Conservation (phyloP, 1,140 invertebrate genomes). For the Phthorimaea operculella region DNA sequence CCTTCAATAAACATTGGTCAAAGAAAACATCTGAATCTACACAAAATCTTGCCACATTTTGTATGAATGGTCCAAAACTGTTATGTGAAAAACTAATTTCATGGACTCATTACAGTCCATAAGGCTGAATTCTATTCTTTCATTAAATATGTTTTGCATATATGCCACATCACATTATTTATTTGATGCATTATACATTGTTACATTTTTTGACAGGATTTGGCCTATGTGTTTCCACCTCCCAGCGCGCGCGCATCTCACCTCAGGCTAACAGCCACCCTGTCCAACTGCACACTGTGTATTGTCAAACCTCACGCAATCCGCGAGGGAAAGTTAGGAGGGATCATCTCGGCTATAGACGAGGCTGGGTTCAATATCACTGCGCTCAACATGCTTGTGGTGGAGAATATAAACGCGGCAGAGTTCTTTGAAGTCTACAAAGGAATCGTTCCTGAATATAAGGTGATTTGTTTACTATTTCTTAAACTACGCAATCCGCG, state of each 20-base stretch:
- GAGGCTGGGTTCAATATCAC: conserved; percentile 81
- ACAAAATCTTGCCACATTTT: too few relatives aligned
- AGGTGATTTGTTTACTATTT: conserved; percentile 54
- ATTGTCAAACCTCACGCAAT: conserved; percentile 94
- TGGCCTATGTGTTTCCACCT: conserved; percentile 77
- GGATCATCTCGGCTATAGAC: conserved; percentile 80
- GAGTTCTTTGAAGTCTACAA: conserved; percentile 96
- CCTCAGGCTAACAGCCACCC: conserved; percentile 69
- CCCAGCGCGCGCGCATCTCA: conserved; percentile 51
- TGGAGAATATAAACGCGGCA: conserved; percentile 84
- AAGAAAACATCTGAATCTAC: too few relatives aligned
- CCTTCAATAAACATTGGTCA: too few relatives aligned
- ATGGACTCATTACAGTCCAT: too few relatives aligned
- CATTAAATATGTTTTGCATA: too few relatives aligned
- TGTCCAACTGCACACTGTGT: conserved; percentile 81
- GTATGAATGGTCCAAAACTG: too few relatives aligned
- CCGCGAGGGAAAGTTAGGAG: conserved; percentile 75
- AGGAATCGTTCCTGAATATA: conserved; percentile 86
- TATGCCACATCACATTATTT: too few relatives aligned
- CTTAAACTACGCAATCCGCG: conserved; percentile 81
- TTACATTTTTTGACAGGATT: conserved; percentile 51
- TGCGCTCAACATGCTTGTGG: conserved; percentile 81
- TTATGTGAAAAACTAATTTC: too few relatives aligned
- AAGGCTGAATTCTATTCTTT: too few relatives aligned
- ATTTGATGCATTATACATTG: too few relatives aligned